phyloP scores from a whole-genome alignment of 2,888 invertebrate species.

The Biston stratarius region DNA sequence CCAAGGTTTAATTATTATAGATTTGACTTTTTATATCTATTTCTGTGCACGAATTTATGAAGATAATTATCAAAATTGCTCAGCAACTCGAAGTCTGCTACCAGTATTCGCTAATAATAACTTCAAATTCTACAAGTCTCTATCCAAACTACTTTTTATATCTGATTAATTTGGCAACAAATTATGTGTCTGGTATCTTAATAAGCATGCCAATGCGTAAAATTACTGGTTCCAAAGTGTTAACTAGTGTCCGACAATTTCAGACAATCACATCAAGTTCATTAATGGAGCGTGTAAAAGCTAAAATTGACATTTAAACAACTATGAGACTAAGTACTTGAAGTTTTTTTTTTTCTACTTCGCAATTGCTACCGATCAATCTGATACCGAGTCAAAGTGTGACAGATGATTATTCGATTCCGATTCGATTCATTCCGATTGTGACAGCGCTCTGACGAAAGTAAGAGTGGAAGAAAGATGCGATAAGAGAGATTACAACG shows the following conservation, averaged over 20 bases:
- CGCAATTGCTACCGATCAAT: constrained; percentile 60
- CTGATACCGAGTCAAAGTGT: constrained; percentile 68
- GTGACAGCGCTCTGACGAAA: constrained; percentile 67
- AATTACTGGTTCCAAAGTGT: constrained; percentile 30
- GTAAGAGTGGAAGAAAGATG: constrained; percentile 66
- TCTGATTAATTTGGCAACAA: constrained; percentile 25
- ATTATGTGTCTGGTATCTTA: constrained; percentile 28
- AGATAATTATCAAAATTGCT: constrained; percentile 24
- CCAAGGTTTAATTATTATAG: constrained; percentile 9
- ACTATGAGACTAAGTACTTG: constrained; percentile 10
- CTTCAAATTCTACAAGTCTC: constrained; percentile 24
- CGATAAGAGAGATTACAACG: constrained; percentile 68
- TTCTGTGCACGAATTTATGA: constrained; percentile 11
- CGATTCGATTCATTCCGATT: constrained; percentile 51
- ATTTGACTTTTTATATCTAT: constrained; percentile 3
- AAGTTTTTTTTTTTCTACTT: constrained; percentile 53
- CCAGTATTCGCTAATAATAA: constrained; percentile 24
- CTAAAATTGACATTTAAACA: constrained; percentile 25
- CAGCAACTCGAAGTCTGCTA: constrained; percentile 19
- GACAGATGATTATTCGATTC: constrained; percentile 65
- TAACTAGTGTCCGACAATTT: constrained; percentile 18
- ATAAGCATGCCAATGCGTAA: constrained; percentile 18
- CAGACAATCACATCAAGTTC: constrained; percentile 28
- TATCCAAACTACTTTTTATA: constrained; percentile 26
- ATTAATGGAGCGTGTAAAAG: constrained; percentile 28